Base-by-base conservation (phyloP, 2,113 vertebrate species). In the Sigmodon hispidus region DNA sequence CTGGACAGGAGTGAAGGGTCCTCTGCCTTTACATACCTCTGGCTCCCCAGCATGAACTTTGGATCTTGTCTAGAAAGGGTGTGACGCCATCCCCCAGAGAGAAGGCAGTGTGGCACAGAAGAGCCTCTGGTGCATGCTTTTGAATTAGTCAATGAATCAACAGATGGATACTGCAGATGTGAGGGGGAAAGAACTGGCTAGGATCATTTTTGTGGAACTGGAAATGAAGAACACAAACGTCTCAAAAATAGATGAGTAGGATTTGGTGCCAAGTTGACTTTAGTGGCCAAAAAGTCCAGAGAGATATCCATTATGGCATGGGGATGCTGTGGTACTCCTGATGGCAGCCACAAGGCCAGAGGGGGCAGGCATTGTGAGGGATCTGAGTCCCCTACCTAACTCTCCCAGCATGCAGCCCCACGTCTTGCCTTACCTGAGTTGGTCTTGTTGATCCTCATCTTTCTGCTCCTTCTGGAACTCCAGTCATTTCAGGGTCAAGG, bases 401-500 rank as follows among this genome's bases (percentile, higher is more conserved):
- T 79, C 40, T 50, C 1, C 29, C 73, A 43, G 59, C 12, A 11
- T 0, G 1, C 22, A 34, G 24, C 34, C 43, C n/a, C 9, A 40
- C 6, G 1, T 24, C 61, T 24, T 83, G 40, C 31, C 7, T 96
- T 97, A 98, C 97, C 97, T 97, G 97, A 84, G 85, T 15, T 84
- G 77, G 88, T 4, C 87, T 95, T 96, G 52, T 87, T 94, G 36
- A 29, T 88, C 67, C 95, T 55, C 34, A 65, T 77, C 90, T 94
- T 96, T 92, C 73, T 94, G 91, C 43, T 90, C 43, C 93, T 98
- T 73, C 96, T 98, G 83, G 92, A 96, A 94, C 92, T 92, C 93
- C 95, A 97, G 88, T 48, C 94, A 95, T 96, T 96, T 94, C 95
- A 93, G 81, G 87, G 73, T 96, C 91, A 70, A 95, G 86, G 72